A percentile compares a stretch with the other conserved stretches of the same genome.
Conservation (phyloP, 2,797 vertebrate species). For the Notoglanidium macrostoma region DNA sequence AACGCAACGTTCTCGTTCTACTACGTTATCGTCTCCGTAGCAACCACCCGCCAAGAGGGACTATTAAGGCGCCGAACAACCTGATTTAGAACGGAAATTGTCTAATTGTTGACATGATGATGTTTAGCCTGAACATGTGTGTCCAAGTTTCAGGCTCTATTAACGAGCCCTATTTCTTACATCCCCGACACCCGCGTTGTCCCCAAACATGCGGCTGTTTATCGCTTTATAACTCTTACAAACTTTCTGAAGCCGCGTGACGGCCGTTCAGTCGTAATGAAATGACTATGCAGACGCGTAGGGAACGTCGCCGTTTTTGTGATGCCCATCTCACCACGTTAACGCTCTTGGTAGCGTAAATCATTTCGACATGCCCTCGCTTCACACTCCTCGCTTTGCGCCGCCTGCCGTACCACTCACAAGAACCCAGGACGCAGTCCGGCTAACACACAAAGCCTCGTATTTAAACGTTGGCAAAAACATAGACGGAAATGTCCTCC, state of each 20-base stretch:
- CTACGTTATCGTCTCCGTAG: background rate
- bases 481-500: background rate
- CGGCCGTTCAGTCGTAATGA: background rate
- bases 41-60: background rate
- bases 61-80: background rate
- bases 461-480: background rate
- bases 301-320: background rate
- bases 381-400: background rate
- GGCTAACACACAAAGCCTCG: background rate
- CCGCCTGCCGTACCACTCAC: background rate
- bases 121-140: background rate
- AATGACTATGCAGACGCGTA: constrained; percentile 44
- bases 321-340: too few relatives aligned
- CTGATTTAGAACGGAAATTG: too few relatives aligned
- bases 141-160: background rate
- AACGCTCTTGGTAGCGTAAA: background rate
- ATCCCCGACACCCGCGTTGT: constrained; percentile 3
- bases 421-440: background rate
- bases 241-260: too few relatives aligned
- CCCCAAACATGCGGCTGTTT: background rate
- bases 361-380: too few relatives aligned
- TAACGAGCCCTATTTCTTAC: background rate
- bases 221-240: background rate
- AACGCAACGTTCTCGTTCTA: too few relatives aligned
- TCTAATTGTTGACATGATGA: too few relatives aligned